These are phyloP conservation scores for Promerops cafer DNA, from an alignment of 2,113 vertebrate species.

Conservation along the genomic window DNA sequence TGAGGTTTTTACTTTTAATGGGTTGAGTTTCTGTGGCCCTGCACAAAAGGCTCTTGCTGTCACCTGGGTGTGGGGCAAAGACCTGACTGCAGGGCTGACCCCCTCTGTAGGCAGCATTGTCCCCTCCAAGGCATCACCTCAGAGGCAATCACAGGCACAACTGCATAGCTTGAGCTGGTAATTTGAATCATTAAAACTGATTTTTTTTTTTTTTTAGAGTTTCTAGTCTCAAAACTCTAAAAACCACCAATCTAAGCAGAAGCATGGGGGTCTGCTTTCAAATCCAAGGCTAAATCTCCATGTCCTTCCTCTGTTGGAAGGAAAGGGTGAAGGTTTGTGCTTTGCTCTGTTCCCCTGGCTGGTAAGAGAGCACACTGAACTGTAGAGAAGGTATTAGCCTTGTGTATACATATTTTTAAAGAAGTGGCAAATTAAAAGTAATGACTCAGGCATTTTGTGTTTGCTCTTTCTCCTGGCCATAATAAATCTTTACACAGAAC, in stretches of 20 bases:
- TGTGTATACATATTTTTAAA: background rate
- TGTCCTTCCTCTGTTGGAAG: background rate
- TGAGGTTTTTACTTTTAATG: background rate
- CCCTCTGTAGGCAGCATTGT: rapidly evolving
- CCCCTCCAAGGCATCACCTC: background rate
- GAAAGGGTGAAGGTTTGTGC: background rate
- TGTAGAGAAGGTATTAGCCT: background rate
- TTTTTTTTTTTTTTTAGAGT: background rate
- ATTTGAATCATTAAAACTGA: background rate
- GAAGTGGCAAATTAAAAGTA: conserved; percentile 22
- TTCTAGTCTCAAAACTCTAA: background rate
- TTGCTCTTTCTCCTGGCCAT: background rate
- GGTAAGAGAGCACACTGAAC: background rate
- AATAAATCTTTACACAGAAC: conserved; percentile 26
- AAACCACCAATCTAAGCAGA: background rate
- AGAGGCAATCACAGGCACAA: background rate
- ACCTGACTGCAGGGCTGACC: background rate
- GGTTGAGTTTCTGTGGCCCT: background rate
- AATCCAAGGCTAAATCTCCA: background rate
- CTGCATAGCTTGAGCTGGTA: background rate
- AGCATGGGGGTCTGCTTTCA: background rate
- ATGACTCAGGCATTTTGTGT: background rate
- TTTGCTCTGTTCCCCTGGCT: background rate
- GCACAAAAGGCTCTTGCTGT: background rate
- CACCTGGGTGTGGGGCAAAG: background rate